These are phyloP conservation scores for Tachina lurida DNA, from an alignment of 2,888 invertebrate genomes.

Conservation along the genomic window DNA sequence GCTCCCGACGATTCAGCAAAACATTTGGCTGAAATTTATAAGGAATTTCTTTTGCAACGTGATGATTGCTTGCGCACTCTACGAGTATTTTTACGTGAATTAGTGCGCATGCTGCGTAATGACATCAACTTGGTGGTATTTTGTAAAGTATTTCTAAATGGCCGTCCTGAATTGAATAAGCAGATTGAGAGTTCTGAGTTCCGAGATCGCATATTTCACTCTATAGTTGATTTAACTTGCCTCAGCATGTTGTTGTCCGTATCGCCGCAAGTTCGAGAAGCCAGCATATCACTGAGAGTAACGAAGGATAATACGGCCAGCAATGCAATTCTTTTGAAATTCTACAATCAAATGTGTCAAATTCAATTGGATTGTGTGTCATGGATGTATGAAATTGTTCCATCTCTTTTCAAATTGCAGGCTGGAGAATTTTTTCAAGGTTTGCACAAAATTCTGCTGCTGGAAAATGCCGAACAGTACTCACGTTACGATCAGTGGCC, in stretches of 20 bases:
- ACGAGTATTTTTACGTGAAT: conserved; percentile 93
- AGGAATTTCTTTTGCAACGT: conserved; percentile 92
- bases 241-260: conserved; percentile 92
- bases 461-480: conserved; percentile 91
- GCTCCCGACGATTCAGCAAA: conserved; percentile 92
- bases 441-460: conserved; percentile 90
- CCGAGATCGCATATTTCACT: conserved; percentile 92
- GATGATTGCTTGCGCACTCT: conserved; percentile 96
- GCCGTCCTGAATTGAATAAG: conserved; percentile 85
- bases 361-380: conserved; percentile 94
- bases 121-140: conserved; percentile 92
- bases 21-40: conserved; percentile 91
- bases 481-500: conserved; percentile 95
- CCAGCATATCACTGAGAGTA: conserved; percentile 84
- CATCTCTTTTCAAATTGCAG: conserved; percentile 88
- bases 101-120: conserved; percentile 91
- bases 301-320: conserved; percentile 83
- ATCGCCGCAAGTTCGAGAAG: conserved; percentile 89
- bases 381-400: conserved; percentile 94
- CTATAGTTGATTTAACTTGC: conserved; percentile 92
- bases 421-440: conserved; percentile 89
- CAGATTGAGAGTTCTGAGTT: conserved; percentile 87
- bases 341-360: conserved; percentile 84
- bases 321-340: conserved; percentile 79
- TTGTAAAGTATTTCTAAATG: conserved; percentile 89